Evolutionary conservation across 2,113 vertebrate genomes (phyloP), one percentile per base, ranked within the genome.

Genomic region (Apaloderma vittatum): DNA sequence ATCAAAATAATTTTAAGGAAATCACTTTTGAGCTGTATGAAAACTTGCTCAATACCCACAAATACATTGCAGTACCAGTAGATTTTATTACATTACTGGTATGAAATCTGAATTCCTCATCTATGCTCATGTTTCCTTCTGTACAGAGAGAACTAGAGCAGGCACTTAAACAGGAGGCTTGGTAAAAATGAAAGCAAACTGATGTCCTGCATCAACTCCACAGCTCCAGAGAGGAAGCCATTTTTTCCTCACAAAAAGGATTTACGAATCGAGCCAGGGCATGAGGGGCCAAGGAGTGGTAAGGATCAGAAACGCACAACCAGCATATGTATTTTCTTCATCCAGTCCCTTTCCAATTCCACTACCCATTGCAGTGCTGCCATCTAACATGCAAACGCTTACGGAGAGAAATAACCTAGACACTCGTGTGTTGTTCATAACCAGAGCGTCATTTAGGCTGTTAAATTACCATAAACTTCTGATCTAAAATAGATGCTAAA

Each of bases 401-500:
- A 36, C 0, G 11, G 15, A 79, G 13, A 74, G 18, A 49, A 78
- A 12, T 6, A 48, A n/a, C 16, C 12, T 11, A 22, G 4, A 21
- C 0, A 1, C 18, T 29, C 5, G 0, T 22, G 49, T 1, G 7
- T 8, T 62, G 43, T 2, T 81, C 19, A 13, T 36, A 77, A 74
- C 12, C 43, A 29, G 16, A 0, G 13, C 45, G 40, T 6, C n/a
- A n/a, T 27, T 75, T 72, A 57, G 72, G 24, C 27, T 55, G 29
- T 30, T 45, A 62, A 37, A 76, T 57, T 78, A 79, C 32, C 43
- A 76, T 57, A 46, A 73, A 37, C 7, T 58, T 70, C 40, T 58
- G 1, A 62, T 37, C 23, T 63, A 66, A 87, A 91, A 40, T 2
- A 66, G 11, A 29, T 11, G 3, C n/a, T 45, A 19, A 7, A 45